phyloP scores from a whole-genome alignment of 2,797 vertebrate species.

The Numenius phaeopus region DNA sequence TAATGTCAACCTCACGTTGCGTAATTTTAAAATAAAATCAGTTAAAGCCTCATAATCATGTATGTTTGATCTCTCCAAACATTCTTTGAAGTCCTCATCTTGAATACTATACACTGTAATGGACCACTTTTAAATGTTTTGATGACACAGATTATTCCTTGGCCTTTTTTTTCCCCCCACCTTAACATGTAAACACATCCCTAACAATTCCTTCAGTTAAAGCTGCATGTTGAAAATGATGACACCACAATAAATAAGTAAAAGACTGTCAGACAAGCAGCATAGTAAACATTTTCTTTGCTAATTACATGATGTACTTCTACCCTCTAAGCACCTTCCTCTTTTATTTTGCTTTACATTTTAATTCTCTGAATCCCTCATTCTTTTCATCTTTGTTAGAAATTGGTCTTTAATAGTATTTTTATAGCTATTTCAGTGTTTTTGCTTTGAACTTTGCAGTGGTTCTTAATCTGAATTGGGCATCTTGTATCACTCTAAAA shows the following conservation, averaged over 20 bases:
- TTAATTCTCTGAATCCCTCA: background rate
- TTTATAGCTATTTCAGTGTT: background rate
- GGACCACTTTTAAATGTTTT: background rate
- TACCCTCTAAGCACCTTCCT: background rate
- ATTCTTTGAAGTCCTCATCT: background rate
- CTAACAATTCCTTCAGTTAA: background rate
- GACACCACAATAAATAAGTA: background rate
- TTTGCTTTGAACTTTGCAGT: background rate
- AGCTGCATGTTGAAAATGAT: background rate
- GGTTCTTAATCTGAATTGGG: background rate
- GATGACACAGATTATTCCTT: background rate
- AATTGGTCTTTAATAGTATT: background rate
- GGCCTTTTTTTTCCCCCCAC: background rate
- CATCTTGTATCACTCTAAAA: background rate
- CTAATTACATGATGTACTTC: background rate
- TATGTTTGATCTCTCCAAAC: background rate
- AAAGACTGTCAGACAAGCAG: background rate
- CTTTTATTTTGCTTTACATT: background rate
- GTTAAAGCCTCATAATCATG: background rate
- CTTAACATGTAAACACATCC: background rate
- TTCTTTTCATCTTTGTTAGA: background rate
- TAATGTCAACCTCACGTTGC: background rate
- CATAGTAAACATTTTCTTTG: background rate
- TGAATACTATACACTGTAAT: background rate
- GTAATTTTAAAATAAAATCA: slow-evolving; percentile 6